Evolutionary conservation across 1,140 invertebrate species (phyloP).

Genomic region (Adelges cooleyi): DNA sequence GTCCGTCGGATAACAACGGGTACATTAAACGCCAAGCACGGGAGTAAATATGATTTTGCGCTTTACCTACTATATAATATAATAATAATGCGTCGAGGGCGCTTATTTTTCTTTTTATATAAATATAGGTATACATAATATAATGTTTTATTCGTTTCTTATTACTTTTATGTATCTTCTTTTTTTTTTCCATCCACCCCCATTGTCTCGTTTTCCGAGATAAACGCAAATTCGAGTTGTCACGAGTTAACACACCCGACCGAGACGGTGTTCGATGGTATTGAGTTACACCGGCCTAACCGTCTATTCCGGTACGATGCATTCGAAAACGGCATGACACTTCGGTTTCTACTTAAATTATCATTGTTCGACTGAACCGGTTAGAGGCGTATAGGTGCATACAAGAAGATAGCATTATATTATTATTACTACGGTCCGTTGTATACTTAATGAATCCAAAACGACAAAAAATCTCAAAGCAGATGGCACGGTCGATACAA

Average conservation of each 20-base stretch:
- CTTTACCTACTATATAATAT: neutral
- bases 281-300: neutral
- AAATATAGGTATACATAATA: neutral
- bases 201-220: neutral
- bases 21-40: conserved; percentile 15
- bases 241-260: conserved; percentile 1
- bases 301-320: conserved; percentile 1
- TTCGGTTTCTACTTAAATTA: neutral
- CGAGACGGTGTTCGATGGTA: neutral
- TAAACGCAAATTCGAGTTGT: conserved; percentile 26
- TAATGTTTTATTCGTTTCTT: too few relatives aligned
- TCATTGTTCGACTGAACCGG: neutral
- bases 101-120: neutral
- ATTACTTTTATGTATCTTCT: neutral
- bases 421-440: too few relatives aligned
- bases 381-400: too few relatives aligned
- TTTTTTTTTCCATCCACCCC: neutral
- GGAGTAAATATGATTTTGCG: conserved; percentile 19
- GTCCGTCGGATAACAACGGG: neutral
- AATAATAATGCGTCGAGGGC: neutral
- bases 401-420: too few relatives aligned
- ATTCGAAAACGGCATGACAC: conserved; percentile 9
- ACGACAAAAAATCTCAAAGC: too few relatives aligned
- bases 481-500: too few relatives aligned
- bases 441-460: too few relatives aligned